Evolutionary conservation across 2,113 vertebrate genomes (phyloP).

Genomic region (Platysternon megacephalum): DNA sequence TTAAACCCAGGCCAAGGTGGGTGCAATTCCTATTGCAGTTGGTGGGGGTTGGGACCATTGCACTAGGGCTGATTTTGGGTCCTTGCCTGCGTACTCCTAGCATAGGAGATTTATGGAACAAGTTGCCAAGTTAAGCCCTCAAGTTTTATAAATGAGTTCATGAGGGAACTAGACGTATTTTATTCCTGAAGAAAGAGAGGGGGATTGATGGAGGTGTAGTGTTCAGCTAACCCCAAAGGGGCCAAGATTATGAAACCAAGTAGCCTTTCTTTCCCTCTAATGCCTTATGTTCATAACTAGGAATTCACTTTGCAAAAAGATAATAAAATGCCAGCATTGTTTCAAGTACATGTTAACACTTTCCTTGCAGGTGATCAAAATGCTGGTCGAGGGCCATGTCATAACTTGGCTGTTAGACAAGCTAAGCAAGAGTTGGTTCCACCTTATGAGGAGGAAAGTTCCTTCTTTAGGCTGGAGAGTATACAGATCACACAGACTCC

Average conservation of each 20-base stretch:
- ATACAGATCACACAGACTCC: constrained; percentile 38
- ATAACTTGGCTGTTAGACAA: constrained; percentile 11
- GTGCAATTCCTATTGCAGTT: neutral
- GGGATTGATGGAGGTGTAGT: constrained; percentile 30
- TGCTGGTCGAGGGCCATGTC: neutral
- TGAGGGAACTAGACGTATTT: constrained; percentile 57
- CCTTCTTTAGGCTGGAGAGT: constrained; percentile 53
- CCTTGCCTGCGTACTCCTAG: constrained; percentile 42
- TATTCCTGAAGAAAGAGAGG: constrained; percentile 52
- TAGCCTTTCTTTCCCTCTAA: constrained; percentile 63
- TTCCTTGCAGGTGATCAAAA: constrained; percentile 46
- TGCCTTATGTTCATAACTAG: constrained; percentile 47
- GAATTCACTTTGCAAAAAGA: constrained; percentile 65
- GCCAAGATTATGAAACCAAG: constrained; percentile 60
- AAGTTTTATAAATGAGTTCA: constrained; percentile 64
- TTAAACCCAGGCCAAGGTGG: constrained; percentile 56
- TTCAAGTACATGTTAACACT: constrained; percentile 64
- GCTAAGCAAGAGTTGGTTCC: constrained; percentile 43
- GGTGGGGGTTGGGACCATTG: constrained; percentile 46
- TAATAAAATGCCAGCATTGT: constrained; percentile 57
- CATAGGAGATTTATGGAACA: constrained; percentile 63
- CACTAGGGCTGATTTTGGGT: constrained; percentile 9
- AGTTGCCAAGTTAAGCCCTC: constrained; percentile 58
- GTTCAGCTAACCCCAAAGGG: constrained; percentile 54
- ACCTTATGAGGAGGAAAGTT: constrained; percentile 34